Conservation (phyloP, 2,113 vertebrate species). For the Emberiza fucata region DNA sequence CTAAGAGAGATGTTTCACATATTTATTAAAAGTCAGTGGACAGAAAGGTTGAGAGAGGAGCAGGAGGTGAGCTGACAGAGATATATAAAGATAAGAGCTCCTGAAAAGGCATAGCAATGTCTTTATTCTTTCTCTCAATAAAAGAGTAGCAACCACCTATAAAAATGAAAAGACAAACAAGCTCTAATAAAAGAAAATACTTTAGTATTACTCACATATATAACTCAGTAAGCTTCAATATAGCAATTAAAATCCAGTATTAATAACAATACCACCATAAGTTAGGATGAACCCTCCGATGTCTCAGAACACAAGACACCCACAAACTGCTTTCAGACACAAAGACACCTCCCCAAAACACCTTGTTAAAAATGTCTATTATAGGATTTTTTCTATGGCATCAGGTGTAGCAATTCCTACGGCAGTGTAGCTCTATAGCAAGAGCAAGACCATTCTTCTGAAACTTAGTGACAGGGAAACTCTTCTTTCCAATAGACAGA, state of each 20-base stretch:
- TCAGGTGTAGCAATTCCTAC: background rate
- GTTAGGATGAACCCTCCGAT: background rate
- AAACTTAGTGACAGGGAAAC: background rate
- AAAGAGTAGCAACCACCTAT: background rate
- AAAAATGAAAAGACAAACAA: background rate
- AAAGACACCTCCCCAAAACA: background rate
- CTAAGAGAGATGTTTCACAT: slow-evolving; percentile 57
- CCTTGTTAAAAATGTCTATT: background rate
- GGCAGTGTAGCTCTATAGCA: background rate
- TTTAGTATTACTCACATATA: background rate
- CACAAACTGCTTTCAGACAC: background rate
- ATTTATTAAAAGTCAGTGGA: slow-evolving; percentile 54
- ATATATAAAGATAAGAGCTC: slow-evolving; percentile 17
- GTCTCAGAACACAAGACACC: background rate
- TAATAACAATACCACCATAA: background rate
- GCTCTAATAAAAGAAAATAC: background rate
- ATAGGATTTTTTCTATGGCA: background rate
- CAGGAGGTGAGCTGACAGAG: slow-evolving; percentile 36
- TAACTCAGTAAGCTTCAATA: background rate
- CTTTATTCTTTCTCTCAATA: background rate
- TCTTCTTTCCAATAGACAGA: background rate
- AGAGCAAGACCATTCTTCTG: background rate
- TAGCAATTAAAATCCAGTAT: background rate
- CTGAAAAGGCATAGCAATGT: background rate
- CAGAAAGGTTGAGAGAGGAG: slow-evolving; percentile 42